phyloP scores from a whole-genome alignment of 2,888 invertebrate species.

The Pollenia amentaria region DNA sequence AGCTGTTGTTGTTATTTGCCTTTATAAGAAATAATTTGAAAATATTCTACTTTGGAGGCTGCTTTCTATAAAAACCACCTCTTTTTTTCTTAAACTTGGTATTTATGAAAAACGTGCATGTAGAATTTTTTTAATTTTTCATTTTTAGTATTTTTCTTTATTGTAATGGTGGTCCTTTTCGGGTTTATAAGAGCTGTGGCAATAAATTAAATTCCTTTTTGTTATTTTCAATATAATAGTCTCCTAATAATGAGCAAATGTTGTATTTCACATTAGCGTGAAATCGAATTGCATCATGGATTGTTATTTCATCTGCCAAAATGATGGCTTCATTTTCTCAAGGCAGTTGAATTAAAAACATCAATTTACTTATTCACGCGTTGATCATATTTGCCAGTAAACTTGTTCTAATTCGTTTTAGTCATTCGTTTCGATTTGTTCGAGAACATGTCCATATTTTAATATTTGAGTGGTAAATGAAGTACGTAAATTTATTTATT shows the following conservation, averaged over 20 bases:
- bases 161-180: conserved; percentile 61
- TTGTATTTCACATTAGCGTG: conserved; percentile 77
- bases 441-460: conserved; percentile 10
- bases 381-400: not conserved
- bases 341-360: not conserved
- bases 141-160: not conserved
- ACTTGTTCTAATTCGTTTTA: conserved; percentile 51
- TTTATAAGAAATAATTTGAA: conserved; percentile 53
- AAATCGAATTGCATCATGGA: conserved; percentile 82
- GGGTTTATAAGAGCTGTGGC: not conserved
- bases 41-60: conserved; percentile 57
- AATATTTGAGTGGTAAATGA: conserved; percentile 20
- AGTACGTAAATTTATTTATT: no score
- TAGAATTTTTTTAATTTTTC: conserved; percentile 21
- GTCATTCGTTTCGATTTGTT: conserved; percentile 42
- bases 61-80: conserved; percentile 44
- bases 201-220: conserved; percentile 25
- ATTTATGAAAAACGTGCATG: conserved; percentile 8
- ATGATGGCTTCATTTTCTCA: conserved; percentile 79
- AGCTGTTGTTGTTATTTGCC: conserved; percentile 16
- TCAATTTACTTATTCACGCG: conserved; percentile 6
- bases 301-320: conserved; percentile 74
- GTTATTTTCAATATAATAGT: conserved; percentile 17
- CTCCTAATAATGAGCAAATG: conserved; percentile 58
- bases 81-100: conserved; percentile 38